Evolutionary conservation across 2,888 invertebrate genomes (phyloP).

Genomic region (Atethmia centrago): DNA sequence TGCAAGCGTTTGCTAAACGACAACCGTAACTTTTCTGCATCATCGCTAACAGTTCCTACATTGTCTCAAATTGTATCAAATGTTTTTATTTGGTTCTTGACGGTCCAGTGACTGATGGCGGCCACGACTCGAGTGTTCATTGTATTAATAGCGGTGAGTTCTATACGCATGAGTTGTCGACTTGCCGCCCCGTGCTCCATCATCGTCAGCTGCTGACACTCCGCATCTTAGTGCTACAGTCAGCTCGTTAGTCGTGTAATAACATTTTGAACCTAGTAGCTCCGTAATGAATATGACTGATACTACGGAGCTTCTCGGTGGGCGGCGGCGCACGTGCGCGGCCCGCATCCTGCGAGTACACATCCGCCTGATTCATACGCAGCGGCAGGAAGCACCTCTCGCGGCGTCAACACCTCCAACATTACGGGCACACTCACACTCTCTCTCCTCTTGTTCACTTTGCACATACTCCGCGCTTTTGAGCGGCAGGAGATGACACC

Average conservation of each 20-base stretch:
- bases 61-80: constrained; percentile 5
- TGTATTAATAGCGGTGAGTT: constrained; percentile 27
- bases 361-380: constrained; percentile 70
- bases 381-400: constrained; percentile 32
- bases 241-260: no score
- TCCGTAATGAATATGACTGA: neutral
- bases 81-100: neutral
- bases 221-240: neutral
- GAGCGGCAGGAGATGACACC: no score
- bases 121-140: neutral
- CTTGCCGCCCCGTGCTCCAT: no score
- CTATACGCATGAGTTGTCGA: no score
- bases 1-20: neutral
- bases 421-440: neutral
- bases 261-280: neutral
- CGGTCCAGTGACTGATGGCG: constrained; percentile 15
- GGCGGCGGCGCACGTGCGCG: constrained; percentile 19
- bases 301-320: constrained; percentile 1
- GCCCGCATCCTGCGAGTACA: constrained; percentile 68
- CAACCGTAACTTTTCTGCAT: neutral
- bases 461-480: neutral
- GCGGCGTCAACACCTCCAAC: constrained; percentile 7
- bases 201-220: neutral
- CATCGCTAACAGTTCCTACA: neutral
- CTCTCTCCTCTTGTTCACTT: no score